These are phyloP conservation scores for Gopherus evgoodei DNA, from an alignment of 2,113 vertebrate species.

Conservation along the genomic window DNA sequence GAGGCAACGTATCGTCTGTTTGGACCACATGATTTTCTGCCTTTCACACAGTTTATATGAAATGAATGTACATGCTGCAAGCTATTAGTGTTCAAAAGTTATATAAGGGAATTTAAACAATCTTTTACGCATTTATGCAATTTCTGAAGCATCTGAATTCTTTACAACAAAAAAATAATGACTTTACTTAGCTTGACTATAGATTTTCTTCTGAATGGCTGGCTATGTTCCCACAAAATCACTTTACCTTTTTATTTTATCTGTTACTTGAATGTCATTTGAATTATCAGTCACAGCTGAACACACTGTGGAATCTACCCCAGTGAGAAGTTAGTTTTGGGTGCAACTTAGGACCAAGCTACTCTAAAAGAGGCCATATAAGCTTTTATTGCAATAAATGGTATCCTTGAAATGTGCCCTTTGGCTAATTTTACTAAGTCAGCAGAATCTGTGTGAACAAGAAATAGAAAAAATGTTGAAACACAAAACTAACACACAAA, in stretches of 20 bases:
- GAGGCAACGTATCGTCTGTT: neutral
- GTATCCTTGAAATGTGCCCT: neutral
- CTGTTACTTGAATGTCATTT: neutral
- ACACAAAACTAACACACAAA: neutral
- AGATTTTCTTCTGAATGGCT: neutral
- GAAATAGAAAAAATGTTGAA: neutral
- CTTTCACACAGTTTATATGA: neutral
- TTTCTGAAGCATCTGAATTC: neutral
- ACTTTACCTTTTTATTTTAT: neutral
- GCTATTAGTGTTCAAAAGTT: neutral
- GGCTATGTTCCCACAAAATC: neutral
- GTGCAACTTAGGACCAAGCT: neutral
- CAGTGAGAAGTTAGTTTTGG: neutral
- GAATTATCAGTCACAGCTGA: fast-evolving
- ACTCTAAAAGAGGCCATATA: neutral
- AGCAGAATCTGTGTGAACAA: neutral
- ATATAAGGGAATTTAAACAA: neutral
- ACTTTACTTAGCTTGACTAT: neutral
- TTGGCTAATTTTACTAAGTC: neutral
- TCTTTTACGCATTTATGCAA: neutral
- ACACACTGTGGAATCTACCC: neutral
- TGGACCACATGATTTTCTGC: neutral
- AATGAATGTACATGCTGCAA: neutral
- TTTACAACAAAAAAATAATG: neutral
- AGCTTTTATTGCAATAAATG: neutral